These are phyloP conservation scores for Brachionus koreanus DNA, from an alignment of 1,140 invertebrate genomes.

Conservation along the genomic window DNA sequence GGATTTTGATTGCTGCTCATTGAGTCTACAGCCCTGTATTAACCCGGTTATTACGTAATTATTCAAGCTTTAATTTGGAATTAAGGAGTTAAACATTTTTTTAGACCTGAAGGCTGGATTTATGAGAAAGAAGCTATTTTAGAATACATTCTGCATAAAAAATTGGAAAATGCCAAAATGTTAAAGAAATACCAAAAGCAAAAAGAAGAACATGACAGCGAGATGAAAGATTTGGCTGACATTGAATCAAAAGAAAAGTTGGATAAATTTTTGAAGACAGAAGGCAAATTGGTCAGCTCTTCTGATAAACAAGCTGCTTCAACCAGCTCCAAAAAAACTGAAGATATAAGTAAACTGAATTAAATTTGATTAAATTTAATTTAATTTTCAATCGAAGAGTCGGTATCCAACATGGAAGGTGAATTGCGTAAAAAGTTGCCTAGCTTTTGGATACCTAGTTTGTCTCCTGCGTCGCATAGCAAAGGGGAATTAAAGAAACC, in stretches of 20 bases:
- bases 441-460: slow-evolving; percentile 94
- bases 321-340: neutral
- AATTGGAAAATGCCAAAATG: slow-evolving; percentile 81
- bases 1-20: slow-evolving; percentile 94
- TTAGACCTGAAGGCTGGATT: slow-evolving; percentile 80
- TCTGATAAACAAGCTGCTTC: neutral
- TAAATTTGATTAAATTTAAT: neutral
- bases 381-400: neutral
- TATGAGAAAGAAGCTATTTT: slow-evolving; percentile 96
- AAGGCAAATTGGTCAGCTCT: slow-evolving; percentile 51
- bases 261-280: slow-evolving; percentile 71
- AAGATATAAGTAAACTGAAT: neutral
- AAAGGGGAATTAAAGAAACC: slow-evolving; percentile 49
- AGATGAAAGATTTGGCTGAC: slow-evolving; percentile 65
- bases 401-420: slow-evolving; percentile 53
- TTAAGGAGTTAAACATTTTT: slow-evolving; percentile 44
- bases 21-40: slow-evolving; percentile 89
- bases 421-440: slow-evolving; percentile 72
- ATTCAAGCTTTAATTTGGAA: neutral
- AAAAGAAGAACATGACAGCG: slow-evolving; percentile 61
- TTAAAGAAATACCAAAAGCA: slow-evolving; percentile 89
- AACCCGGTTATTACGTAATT: slow-evolving; percentile 77
- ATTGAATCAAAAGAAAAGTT: slow-evolving; percentile 70
- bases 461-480: slow-evolving; percentile 67
- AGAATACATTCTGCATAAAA: slow-evolving; percentile 90